Evolutionary conservation across 2,113 vertebrate genomes (phyloP), one percentile per base, ranked within the genome.

Genomic region (Pagrus major): DNA sequence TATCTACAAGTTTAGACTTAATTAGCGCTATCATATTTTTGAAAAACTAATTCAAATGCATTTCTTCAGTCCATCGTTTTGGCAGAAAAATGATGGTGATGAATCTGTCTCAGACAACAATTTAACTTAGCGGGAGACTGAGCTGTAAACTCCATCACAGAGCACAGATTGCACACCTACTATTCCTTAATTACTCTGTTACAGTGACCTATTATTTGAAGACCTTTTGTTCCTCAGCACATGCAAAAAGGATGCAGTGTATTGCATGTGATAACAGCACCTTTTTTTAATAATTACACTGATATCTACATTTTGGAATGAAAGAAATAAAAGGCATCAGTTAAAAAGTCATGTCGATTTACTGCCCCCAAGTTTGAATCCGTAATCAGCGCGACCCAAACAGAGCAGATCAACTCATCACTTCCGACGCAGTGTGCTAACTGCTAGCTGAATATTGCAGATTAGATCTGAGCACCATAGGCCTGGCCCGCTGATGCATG

Each of bases 391-490:
- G 55, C 54, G 71, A 81, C 44, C 76, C 73, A 78, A 90, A 79
- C 76, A 70, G 71, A 85, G 68, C 86, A 72, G 76, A 91, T 89
- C 81, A 87, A 87, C 84, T 86, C 92, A 86, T 91, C 84, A 31
- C 78, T 93, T 90, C 77, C 73, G 44, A 75, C 55, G 47, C 87
- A 67, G 74, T 33, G 88, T 33, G 88, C 86, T 92, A 93, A 93
- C 92, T 87, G 91, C 85, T 85, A 87, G 89, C 91, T 88, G 91
- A 92, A 93, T 91, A 81, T 81, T 84, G 86, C 76, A 93, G 93
- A 95, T 93, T 89, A 91, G 87, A 94, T 94, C 89, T 88, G 76
- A 76, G 91, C 81, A 86, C 80, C 83, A 87, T 83, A 84, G 92
- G 90, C 85, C 90, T 54, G 78, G 71, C 44, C 74, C 81, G 42